Evolutionary conservation across 2,797 vertebrate species (phyloP), one percentile per base, ranked within the genome.

Genomic region (Hemitrygon akajei): DNA sequence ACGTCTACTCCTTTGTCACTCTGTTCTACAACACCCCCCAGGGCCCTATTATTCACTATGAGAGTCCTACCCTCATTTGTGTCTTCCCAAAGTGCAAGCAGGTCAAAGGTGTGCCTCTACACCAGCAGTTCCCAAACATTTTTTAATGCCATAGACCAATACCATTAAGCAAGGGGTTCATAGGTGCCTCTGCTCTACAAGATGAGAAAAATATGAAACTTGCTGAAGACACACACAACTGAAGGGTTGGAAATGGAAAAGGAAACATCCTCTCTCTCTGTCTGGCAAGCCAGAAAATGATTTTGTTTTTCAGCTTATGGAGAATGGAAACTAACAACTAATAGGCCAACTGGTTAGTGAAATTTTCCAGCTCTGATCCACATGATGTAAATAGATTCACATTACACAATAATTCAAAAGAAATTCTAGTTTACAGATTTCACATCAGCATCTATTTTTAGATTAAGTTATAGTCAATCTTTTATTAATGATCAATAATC

Each of bases 291-390:
- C 5, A 75, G 3, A 69, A 27, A 12, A 71, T 71, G 25, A 27
- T 89, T 22, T 69, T 89, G 60, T 93, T 93, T 76, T 73, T 76
- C 37, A 75, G 37, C 22, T 75, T 6, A 73, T 34, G 20, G 40
- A 30, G 47, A 76, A 76, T 93, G 71, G 91, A 93, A 93, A 93
- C 12, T 76, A 47, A 75, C 40, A 56, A 25, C 71, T 56, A 37
- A 71, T 40, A 30, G 40, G 71, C 16, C 91, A 93, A 18, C 34
- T 56, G 11, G 71, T 30, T 30, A 27, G 91, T 93, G 37, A 71
- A 93, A 75, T 92, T 75, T 92, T 92, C 71, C 86, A 69, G 60
- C 27, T 9, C 71, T 56, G 69, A 30, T 93, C 71, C 73, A 93
- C 37, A 76, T 58, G 37, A 75, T 56, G 47, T 27, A 20, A 92